Conservation (phyloP, 2,888 invertebrate genomes). For the Onchidella celtica region DNA sequence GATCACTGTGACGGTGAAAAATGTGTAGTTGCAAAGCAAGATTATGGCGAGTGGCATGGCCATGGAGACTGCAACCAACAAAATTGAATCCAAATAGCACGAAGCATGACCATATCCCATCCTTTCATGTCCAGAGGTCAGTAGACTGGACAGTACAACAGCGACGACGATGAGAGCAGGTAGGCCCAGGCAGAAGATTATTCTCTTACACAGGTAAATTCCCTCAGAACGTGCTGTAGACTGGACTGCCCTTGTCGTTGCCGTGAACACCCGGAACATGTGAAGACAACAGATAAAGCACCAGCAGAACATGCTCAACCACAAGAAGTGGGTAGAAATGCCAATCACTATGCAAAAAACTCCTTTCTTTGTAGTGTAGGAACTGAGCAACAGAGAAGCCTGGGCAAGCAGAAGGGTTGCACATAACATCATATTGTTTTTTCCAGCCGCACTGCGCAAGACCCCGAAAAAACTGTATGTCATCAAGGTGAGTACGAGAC, state of each 20-base stretch:
- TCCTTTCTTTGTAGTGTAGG: neutral
- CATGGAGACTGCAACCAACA: neutral
- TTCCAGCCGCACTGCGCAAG: constrained; percentile 25
- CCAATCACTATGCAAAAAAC: neutral
- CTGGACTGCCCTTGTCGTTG: neutral
- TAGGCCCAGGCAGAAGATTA: neutral
- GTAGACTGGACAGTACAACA: neutral
- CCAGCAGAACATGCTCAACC: constrained; percentile 31
- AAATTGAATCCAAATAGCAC: constrained; percentile 5
- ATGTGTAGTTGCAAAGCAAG: neutral
- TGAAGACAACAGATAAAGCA: constrained; percentile 22
- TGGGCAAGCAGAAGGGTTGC: constrained; percentile 25
- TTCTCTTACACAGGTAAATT: neutral
- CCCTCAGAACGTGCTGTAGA: neutral
- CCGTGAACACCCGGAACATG: constrained; percentile 34
- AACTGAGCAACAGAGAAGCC: neutral
- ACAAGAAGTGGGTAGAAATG: constrained; percentile 16
- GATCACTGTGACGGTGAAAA: neutral
- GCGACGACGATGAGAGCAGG: neutral
- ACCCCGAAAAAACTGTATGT: constrained; percentile 34
- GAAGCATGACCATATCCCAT: neutral
- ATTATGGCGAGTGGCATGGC: neutral
- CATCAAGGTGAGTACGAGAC: constrained; percentile 30
- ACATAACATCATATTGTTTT: constrained; percentile 30
- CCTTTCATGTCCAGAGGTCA: neutral